These are phyloP conservation scores for Macrotrachela quadricornifera DNA, from an alignment of 1,140 invertebrate genomes.

Conservation along the genomic window DNA sequence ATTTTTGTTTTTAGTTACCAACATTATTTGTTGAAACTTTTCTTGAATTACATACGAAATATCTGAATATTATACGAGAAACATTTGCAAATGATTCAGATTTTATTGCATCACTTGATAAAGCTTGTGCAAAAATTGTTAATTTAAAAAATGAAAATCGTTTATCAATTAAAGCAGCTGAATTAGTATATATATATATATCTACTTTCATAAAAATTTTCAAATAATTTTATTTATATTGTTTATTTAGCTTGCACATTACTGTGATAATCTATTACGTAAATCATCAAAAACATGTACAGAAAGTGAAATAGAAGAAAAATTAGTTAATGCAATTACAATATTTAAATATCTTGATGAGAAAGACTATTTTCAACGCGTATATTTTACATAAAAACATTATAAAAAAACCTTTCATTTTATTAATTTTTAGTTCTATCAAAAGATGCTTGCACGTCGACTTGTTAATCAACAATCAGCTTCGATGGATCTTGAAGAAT, in stretches of 20 bases:
- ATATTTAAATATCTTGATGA: conserved; percentile 99
- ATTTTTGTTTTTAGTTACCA: conserved; percentile 19
- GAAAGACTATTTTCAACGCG: conserved; percentile 75
- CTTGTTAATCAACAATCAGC: conserved; percentile 79
- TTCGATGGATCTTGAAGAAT: conserved; percentile 89
- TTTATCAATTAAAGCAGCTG: conserved; percentile 52
- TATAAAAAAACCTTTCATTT: too few relatives aligned
- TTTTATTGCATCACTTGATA: conserved; percentile 78
- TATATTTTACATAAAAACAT: too few relatives aligned
- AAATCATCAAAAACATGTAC: conserved; percentile 65
- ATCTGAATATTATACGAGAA: conserved; percentile 47
- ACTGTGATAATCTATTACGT: conserved; percentile 83
- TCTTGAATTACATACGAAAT: conserved; percentile 69
- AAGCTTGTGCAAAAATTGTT: conserved; percentile 41
- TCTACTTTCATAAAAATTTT: too few relatives aligned
- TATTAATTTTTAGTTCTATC: conserved; percentile 35
- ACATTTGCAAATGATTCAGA: conserved; percentile 74
- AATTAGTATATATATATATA: conserved; percentile 39
- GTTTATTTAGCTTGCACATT: conserved; percentile 49
- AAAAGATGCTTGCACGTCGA: conserved; percentile 55
- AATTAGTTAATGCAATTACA: conserved; percentile 60
- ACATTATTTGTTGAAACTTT: conserved; percentile 67
- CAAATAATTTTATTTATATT: too few relatives aligned
- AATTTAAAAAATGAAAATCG: conserved; percentile 54
- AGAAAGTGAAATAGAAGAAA: conserved; percentile 67